A percentile compares a stretch with the other conserved stretches of the same genome.
Conservation (phyloP, 2,888 invertebrate genomes). For the Nemotelus nigrinus region DNA sequence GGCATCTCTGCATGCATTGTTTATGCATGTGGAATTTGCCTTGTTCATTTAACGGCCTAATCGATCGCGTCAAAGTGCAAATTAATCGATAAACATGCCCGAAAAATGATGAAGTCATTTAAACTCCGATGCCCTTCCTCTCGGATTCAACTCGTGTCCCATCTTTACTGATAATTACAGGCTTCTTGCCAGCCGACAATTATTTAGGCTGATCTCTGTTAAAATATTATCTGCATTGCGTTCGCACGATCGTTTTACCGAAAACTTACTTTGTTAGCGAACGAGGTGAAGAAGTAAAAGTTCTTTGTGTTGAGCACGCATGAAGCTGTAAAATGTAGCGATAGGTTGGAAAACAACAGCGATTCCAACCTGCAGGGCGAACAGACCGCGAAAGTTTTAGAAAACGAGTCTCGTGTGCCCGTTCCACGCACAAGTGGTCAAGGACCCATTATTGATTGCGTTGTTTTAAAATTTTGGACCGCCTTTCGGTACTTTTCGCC, state of each 20-base stretch:
- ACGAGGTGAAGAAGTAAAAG: neutral
- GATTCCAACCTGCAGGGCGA: no score
- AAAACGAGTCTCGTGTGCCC: no score
- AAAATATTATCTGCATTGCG: slow-evolving; percentile 16
- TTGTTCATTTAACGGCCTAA: no score
- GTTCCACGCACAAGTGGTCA: neutral
- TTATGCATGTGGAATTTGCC: no score
- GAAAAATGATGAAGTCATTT: no score
- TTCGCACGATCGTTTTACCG: neutral
- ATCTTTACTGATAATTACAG: slow-evolving; percentile 16
- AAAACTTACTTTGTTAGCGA: slow-evolving; percentile 7
- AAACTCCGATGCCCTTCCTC: slow-evolving; percentile 10
- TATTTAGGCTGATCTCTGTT: slow-evolving; percentile 36
- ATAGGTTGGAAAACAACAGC: no score
- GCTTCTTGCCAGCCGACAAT: slow-evolving; percentile 28
- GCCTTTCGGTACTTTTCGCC: slow-evolving; percentile 10
- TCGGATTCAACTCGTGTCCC: neutral
- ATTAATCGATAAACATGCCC: no score
- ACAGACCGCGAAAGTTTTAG: no score
- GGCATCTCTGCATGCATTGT: no score
- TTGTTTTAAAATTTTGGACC: neutral
- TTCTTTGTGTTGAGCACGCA: no score
- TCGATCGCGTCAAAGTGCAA: no score
- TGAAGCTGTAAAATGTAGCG: no score
- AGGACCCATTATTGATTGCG: slow-evolving; percentile 30